Evolutionary conservation across 2,113 vertebrate species (phyloP), one percentile per base, ranked within the genome.

Genomic region (Polypterus bichir): DNA sequence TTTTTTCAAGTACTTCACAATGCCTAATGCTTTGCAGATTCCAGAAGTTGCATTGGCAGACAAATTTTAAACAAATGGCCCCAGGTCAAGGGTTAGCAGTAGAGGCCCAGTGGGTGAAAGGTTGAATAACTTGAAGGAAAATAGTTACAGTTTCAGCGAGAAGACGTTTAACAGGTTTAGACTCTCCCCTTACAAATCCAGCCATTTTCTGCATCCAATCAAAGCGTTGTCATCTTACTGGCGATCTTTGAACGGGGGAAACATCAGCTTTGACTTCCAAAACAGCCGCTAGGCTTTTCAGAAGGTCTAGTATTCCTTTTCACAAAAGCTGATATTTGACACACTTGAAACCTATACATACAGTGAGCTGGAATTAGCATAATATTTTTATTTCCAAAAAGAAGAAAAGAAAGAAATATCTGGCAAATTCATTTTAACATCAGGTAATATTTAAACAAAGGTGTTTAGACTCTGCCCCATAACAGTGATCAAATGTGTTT

Each of bases 71-170:
- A 79, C 76, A 89, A 91, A 89, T 77, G 85, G 71, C 77, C 79
- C 71, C 64, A 77, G 83, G 81, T 81, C 84, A 88, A 85, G 81
- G 83, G 77, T 92, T 82, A 87, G 69, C 64, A 63, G 79, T 56
- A 73, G 72, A 73, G 84, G 71, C 72, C 71, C 70, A 76, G 71
- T 76, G 80, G 86, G 89, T 86, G 84, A 91, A 88, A 91, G 85
- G 84, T 78, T 89, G 86, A 90, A 82, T 86, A 86, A 91, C 82
- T 87, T 80, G 72, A 81, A 92, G 83, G 73, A 77, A 81, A 81
- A 79, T 81, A 84, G 76, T 76, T 72, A 65, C 73, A 70, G 69
- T 76, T 82, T 81, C 82, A 77, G 72, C 59, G 68, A 68, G 72
- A 76, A 82, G 78, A 81, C 64, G 66, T 80, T 87, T 76, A 79